A percentile compares a stretch with the other conserved stretches of the same genome.
Conservation (phyloP, 2,797 vertebrate genomes). For the Pipistrellus pygmaeus region DNA sequence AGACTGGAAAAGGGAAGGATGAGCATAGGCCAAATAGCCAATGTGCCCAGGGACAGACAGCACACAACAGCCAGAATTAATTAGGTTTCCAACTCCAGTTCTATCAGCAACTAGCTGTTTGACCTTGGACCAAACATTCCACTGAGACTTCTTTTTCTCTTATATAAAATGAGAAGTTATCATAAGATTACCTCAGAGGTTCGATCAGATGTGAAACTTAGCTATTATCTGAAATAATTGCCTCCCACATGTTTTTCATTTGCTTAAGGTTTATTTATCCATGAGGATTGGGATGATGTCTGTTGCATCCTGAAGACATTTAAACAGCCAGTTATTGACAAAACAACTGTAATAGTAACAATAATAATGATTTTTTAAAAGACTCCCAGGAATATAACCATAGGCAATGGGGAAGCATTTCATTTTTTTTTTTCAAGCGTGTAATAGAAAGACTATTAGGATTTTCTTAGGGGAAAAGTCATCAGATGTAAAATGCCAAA, state of each 20-base stretch:
- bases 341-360: constrained; percentile 36
- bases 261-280: constrained; percentile 59
- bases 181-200: constrained; percentile 44
- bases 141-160: background rate
- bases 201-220: constrained; percentile 40
- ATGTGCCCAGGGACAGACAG: background rate
- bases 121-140: constrained; percentile 46
- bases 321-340: constrained; percentile 51
- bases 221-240: constrained; percentile 56
- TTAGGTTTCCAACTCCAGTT: constrained; percentile 9
- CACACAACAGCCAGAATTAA: background rate
- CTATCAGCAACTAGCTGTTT: background rate
- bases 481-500: constrained; percentile 29
- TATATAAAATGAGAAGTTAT: constrained; percentile 41
- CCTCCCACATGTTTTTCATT: constrained; percentile 63
- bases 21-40: background rate
- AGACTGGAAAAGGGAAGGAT: background rate
- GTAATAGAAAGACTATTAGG: background rate
- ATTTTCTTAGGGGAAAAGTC: constrained; percentile 6
- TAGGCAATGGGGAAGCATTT: constrained; percentile 12
- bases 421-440: background rate
- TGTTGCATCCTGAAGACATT: constrained; percentile 56
- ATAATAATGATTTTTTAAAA: constrained; percentile 40
- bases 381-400: constrained; percentile 40
- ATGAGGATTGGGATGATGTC: background rate